Evolutionary conservation across 2,797 vertebrate species (phyloP).

Genomic region (Cynopterus sphinx): DNA sequence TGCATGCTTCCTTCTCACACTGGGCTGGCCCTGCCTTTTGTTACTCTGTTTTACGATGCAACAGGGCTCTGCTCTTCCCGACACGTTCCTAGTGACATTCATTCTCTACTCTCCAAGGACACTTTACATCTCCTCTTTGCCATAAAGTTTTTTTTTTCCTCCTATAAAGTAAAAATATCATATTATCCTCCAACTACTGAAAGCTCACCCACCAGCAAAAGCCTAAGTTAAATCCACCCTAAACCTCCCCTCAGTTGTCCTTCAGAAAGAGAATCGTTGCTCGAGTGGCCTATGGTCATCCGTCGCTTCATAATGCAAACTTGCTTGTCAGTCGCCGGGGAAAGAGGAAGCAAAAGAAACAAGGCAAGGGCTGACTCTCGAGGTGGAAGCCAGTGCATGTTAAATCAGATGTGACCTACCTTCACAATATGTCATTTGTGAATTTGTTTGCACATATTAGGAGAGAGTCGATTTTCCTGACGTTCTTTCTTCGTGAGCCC

Average conservation of each 20-base stretch:
- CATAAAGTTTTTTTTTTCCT: not conserved
- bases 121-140: slow-evolving; percentile 36
- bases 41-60: not conserved
- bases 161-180: slow-evolving; percentile 31
- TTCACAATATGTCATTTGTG: slow-evolving; percentile 66
- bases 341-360: not conserved
- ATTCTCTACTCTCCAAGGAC: not conserved
- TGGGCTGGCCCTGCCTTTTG: not conserved
- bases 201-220: slow-evolving; percentile 22
- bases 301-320: not conserved
- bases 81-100: not conserved
- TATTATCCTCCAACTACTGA: not conserved
- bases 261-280: slow-evolving; percentile 24
- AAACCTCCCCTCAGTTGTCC: not conserved
- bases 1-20: not conserved
- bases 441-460: slow-evolving; percentile 71
- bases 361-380: not conserved
- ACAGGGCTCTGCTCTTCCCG: not conserved
- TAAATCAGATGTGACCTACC: slow-evolving; percentile 65
- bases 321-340: not conserved
- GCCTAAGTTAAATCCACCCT: not conserved
- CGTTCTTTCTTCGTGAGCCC: slow-evolving; percentile 40
- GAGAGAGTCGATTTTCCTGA: slow-evolving; percentile 34
- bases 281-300: not conserved
- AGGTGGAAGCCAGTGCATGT: slow-evolving; percentile 3